Evolutionary conservation across 64 coral and sea anemone genomes (phyloP).

Genomic region (Montipora capricornis): DNA sequence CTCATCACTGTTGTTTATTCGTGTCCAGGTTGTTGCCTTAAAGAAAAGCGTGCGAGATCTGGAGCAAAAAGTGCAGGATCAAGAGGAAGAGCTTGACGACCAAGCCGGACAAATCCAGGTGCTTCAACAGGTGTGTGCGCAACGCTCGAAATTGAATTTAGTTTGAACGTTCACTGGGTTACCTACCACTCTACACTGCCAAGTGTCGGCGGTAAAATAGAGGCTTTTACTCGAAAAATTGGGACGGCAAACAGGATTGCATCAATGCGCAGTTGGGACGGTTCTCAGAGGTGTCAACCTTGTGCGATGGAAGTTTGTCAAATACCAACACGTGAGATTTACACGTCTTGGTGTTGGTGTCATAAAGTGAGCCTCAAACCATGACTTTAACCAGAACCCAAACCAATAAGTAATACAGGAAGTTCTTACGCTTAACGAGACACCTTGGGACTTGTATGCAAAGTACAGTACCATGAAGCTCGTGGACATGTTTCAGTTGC

Average conservation of each 20-base stretch:
- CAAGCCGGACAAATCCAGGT: slow-evolving; percentile 96
- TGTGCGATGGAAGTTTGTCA: no score
- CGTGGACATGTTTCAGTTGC: no score
- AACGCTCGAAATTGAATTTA: background rate
- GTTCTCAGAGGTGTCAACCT: no score
- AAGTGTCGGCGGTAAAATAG: background rate
- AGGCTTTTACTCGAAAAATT: background rate
- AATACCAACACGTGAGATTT: no score
- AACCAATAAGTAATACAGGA: no score
- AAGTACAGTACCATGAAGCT: no score
- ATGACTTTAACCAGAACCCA: no score
- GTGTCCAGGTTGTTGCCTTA: slow-evolving; percentile 65
- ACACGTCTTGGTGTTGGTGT: no score
- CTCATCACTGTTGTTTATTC: background rate
- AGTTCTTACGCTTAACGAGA: no score
- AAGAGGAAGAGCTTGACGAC: slow-evolving; percentile 97
- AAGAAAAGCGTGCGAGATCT: slow-evolving; percentile 83
- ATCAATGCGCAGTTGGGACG: background rate
- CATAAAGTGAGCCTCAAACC: no score
- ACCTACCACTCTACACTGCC: background rate
- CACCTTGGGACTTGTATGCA: no score
- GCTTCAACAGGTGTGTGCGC: slow-evolving; percentile 76
- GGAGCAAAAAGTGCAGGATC: slow-evolving; percentile 90
- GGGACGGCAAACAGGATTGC: background rate
- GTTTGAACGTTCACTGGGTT: background rate